Conservation (phyloP, 2,888 invertebrate genomes). For the Hermaeophaga mercurialis region DNA sequence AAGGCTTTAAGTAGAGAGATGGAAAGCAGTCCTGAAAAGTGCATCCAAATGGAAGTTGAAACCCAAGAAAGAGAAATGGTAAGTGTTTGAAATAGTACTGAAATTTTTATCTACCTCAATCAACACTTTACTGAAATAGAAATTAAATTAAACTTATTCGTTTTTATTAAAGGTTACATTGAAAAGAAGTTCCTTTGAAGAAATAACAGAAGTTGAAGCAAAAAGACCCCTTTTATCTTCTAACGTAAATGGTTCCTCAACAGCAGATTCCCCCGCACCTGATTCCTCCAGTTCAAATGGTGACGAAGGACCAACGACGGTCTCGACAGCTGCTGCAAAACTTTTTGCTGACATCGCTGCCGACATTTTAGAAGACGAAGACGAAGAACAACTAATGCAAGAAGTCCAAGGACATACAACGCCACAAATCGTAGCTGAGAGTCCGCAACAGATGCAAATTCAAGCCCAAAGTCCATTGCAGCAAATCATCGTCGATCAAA, state of each 20-base stretch:
- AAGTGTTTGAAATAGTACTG: no score
- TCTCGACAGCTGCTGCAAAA: constrained; percentile 84
- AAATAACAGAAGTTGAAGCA: constrained; percentile 57
- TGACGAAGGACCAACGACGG: constrained; percentile 63
- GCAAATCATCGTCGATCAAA: constrained; percentile 52
- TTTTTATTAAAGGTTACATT: constrained; percentile 40
- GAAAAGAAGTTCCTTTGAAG: constrained; percentile 54
- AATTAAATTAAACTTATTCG: neutral
- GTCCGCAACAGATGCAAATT: constrained; percentile 26
- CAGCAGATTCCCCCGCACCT: constrained; percentile 58
- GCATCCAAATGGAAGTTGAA: constrained; percentile 24
- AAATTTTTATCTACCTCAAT: neutral
- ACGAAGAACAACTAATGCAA: constrained; percentile 60
- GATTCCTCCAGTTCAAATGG: constrained; percentile 59
- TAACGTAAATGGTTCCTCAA: constrained; percentile 47
- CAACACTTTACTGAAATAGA: neutral
- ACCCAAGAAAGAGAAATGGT: constrained; percentile 40
- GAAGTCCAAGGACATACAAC: constrained; percentile 39
- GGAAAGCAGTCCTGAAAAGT: constrained; percentile 40
- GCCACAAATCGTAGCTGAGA: constrained; percentile 26
- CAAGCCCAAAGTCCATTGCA: constrained; percentile 40
- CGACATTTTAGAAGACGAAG: constrained; percentile 83
- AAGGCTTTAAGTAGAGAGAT: constrained; percentile 56
- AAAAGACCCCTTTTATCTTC: constrained; percentile 55
- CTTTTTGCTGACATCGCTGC: constrained; percentile 85